Evolutionary conservation across 2,113 vertebrate genomes (phyloP).

Genomic region (Pteropus alecto): DNA sequence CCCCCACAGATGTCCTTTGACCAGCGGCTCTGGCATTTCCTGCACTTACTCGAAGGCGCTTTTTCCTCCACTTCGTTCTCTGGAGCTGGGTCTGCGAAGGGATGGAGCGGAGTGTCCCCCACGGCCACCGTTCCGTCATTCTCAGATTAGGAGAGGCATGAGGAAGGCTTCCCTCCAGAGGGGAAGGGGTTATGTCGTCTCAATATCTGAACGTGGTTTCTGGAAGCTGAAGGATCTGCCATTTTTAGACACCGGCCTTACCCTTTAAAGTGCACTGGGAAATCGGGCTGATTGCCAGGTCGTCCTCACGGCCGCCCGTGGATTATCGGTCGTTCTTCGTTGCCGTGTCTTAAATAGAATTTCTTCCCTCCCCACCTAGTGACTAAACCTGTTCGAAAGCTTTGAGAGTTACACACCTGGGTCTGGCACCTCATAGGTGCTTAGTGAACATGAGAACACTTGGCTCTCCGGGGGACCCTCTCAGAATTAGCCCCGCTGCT

Average conservation of each 20-base stretch:
- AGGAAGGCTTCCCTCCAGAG: background rate
- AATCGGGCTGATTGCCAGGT: background rate
- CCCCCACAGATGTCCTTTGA: background rate
- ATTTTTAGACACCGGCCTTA: background rate
- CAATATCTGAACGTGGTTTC: background rate
- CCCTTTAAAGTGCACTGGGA: background rate
- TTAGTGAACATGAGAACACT: background rate
- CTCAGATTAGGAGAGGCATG: background rate
- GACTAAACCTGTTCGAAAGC: background rate
- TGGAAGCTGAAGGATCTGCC: background rate
- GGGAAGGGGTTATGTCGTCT: background rate
- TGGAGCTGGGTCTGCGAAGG: background rate
- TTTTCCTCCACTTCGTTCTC: background rate
- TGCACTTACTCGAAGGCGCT: background rate
- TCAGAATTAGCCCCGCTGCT: background rate
- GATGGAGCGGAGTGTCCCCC: background rate
- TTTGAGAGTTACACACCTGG: background rate
- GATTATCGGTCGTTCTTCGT: background rate
- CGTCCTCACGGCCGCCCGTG: background rate
- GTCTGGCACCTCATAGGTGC: background rate
- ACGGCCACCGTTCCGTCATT: background rate
- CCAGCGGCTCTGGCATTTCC: background rate
- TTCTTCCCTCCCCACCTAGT: background rate
- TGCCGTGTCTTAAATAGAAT: background rate
- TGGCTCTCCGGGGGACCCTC: background rate